Base-by-base conservation (phyloP, 64 coral and sea anemone species). In the Porites lutea region DNA sequence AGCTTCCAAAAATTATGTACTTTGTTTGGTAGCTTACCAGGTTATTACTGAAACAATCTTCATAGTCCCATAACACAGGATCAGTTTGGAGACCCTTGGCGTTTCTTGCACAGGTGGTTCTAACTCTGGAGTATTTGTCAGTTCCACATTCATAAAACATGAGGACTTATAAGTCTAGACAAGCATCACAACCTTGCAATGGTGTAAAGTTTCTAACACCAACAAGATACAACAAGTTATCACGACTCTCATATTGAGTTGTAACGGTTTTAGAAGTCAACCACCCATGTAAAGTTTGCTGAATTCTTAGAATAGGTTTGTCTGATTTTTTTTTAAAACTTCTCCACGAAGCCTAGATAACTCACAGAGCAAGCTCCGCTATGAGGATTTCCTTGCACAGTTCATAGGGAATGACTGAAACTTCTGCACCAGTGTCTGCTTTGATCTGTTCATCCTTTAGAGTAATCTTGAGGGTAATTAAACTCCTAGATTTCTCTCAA, bases 351-450 rank as follows among this genome's bases (percentile, higher is more conserved):
- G 27, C 1, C 27, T 37, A 37, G 27, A 37, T 37, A 37, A 0
- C 27, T 37, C 27, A 37, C 27, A 37, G 27, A 37, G 27, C 27
- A 37, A 37, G 27, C 27, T 37, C 27, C 27, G 1, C 27, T 12
- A 15, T 77, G 2, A 74, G 62, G 21, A 86, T 71, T 55, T 83
- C 6, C 59, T 74, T 84, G 27, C 75, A 62, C 65, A 92, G 65
- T 3, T 75, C 48, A 75, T 69, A 86, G 9, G 82, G 72, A 82
- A 91, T 91, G 15, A 91, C 78, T 57, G 59, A 80, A 13, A 76
- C 91, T 13, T 93, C 91, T 62, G 91, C 82, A 71, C 86, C 86
- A 15, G 84, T 93, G 21, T 93, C 92, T 67, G 63, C 86, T 59
- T 93, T 88, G 16, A 93, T 22, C 61, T 88, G 65, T 2, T 71